Evolutionary conservation across 2,888 invertebrate species (phyloP).

Genomic region (Eumerus sabulonum): DNA sequence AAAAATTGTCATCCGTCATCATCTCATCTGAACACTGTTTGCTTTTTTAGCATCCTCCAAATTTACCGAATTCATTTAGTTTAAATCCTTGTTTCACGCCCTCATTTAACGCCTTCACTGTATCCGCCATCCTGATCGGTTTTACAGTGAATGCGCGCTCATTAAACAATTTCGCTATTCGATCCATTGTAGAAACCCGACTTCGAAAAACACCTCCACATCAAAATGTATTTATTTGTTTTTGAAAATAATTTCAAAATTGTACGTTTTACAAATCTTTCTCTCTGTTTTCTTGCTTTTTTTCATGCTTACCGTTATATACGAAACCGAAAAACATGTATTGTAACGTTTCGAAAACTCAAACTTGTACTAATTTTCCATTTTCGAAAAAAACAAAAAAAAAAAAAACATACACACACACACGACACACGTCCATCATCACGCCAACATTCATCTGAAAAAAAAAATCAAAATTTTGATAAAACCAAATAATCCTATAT

Average conservation of each 20-base stretch:
- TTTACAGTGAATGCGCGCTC: no score
- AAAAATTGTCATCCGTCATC: constrained; percentile 5
- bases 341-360: constrained; percentile 44
- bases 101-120: constrained; percentile 15
- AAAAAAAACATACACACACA: constrained; percentile 68
- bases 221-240: constrained; percentile 37
- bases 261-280: constrained; percentile 56
- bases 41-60: constrained; percentile 43
- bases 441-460: constrained; percentile 65
- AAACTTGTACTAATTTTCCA: constrained; percentile 70
- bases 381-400: constrained; percentile 54
- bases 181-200: no score
- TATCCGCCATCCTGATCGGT: not conserved
- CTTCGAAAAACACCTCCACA: not conserved
- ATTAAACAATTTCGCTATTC: no score
- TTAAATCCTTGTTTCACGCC: not conserved
- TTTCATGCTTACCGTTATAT: constrained; percentile 67
- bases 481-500: not conserved
- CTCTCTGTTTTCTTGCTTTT: constrained; percentile 66
- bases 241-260: constrained; percentile 48
- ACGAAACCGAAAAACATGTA: constrained; percentile 63
- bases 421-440: constrained; percentile 64
- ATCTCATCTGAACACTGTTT: constrained; percentile 45
- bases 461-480: constrained; percentile 27
- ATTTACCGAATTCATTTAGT: not conserved